Conservation (phyloP, 2,888 invertebrate genomes). For the Cylindroiulus punctatus region DNA sequence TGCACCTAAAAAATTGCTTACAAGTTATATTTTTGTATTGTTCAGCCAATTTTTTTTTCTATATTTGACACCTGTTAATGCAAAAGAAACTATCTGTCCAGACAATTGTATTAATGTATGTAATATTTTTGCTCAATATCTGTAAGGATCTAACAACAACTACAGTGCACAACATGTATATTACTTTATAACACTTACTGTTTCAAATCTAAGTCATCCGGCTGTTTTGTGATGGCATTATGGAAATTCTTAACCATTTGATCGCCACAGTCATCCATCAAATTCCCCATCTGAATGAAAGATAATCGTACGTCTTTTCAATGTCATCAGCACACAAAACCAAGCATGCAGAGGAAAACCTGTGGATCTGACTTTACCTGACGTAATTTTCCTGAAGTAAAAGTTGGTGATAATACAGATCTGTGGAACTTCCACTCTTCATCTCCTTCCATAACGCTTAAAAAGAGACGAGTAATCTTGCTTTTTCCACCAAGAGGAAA, state of each 20-base stretch:
- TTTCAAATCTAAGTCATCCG: conserved; percentile 50
- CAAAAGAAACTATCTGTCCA: too few species aligned
- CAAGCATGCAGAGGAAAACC: not conserved
- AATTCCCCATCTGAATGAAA: conserved; percentile 50
- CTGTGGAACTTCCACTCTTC: conserved; percentile 53
- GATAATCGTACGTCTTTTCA: not conserved
- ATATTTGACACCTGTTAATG: too few species aligned
- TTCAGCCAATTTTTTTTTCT: too few species aligned
- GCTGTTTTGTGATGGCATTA: not conserved
- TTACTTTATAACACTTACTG: conserved; percentile 1
- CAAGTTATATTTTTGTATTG: too few species aligned
- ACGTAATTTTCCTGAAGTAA: conserved; percentile 54
- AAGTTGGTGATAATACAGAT: conserved; percentile 47
- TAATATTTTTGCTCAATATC: too few species aligned
- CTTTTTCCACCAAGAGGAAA: conserved; percentile 44
- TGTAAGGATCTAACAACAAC: too few species aligned
- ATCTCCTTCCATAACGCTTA: conserved; percentile 12
- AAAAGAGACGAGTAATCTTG: conserved; percentile 13
- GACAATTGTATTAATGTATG: too few species aligned
- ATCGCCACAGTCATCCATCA: conserved; percentile 59
- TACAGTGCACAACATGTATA: not conserved
- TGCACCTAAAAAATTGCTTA: too few species aligned
- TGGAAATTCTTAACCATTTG: conserved; percentile 56
- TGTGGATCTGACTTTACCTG: not conserved
- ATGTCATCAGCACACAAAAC: not conserved